These are phyloP conservation scores for Cotesia congregata DNA, from an alignment of 2,888 invertebrate species.

Conservation along the genomic window DNA sequence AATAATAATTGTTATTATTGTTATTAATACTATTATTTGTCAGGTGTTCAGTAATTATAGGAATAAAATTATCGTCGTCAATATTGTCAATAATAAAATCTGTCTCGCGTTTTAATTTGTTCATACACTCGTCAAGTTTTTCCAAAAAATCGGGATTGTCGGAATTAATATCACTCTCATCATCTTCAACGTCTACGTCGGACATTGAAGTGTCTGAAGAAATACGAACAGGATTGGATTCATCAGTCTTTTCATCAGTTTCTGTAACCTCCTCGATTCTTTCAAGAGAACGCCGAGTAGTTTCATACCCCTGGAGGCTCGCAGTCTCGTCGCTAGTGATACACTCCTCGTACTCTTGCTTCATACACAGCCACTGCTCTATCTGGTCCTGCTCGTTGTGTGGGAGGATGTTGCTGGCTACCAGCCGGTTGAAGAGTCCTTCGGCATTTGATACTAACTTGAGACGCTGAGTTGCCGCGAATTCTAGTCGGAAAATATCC, in stretches of 20 bases:
- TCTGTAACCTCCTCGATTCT: conserved; percentile 73
- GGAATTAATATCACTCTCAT: conserved; percentile 71
- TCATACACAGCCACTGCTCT: conserved; percentile 86
- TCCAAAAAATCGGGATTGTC: conserved; percentile 80
- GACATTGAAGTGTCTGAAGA: conserved; percentile 62
- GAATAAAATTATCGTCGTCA: conserved; percentile 57
- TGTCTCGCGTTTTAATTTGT: conserved; percentile 79
- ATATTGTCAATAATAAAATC: conserved; percentile 73
- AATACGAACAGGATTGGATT: conserved; percentile 61
- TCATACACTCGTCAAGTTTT: conserved; percentile 81
- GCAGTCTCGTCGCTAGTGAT: conserved; percentile 74
- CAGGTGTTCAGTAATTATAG: conserved; percentile 51
- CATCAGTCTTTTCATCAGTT: conserved; percentile 67
- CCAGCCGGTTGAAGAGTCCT: conserved; percentile 83
- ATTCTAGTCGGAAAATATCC: conserved; percentile 81
- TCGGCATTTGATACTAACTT: conserved; percentile 88
- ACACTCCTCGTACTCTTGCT: conserved; percentile 90
- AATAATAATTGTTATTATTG: not conserved
- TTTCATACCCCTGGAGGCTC: conserved; percentile 70
- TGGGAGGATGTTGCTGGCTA: conserved; percentile 79
- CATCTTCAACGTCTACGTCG: conserved; percentile 68
- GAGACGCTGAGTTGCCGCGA: conserved; percentile 86
- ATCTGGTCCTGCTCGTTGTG: conserved; percentile 83
- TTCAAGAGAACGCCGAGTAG: conserved; percentile 72
- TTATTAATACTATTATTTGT: conserved; percentile 58